Base-by-base conservation (phyloP, 2,888 invertebrate genomes). In the Polymixis lichenea region DNA sequence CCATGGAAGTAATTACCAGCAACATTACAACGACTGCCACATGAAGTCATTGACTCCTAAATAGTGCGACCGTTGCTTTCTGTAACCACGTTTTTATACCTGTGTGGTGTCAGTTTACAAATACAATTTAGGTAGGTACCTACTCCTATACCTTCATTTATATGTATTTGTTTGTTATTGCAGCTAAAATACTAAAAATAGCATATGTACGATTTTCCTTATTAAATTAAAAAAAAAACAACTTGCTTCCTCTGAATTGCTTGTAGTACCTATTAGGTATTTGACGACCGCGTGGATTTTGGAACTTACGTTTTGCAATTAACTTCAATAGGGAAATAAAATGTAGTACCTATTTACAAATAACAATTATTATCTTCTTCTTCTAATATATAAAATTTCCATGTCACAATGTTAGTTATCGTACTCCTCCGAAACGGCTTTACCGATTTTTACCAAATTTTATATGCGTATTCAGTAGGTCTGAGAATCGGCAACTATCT, bases 41-140 rank as follows among this genome's bases (percentile, higher is more conserved):
- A 78, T 83, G 80, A 86, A 90, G 93, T 92, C 93, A 90, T 91
- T 93, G 94, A 93, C 93, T 91, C 85, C 78, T 90, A 91, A 91
- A 91, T 91, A 89, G 92, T 90, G 78, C 90, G 89, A 91, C 91
- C 91, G 92, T 91, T 93, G 91, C 81, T 88, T 88, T 84, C 75
- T 78, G 80, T 86, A 86, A 88, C 87, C 83, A 86, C 79, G 78
- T 87, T 85, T 87, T 87, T 81, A 68, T 77, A 68, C 65, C 38
- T 65, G 67, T 56, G 28, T 75, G 65, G 73, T 77, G 78, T 80
- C 67, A 75, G 79, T 77, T 83, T 78, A 87, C 75, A 72, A 78
- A 66, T 38, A 62, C 25, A 66, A 62, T 60, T 62, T 70, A 38
- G 32, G 58, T 38, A 43, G 3, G 0, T 75, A 53, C n/a, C n/a